Evolutionary conservation across 1,140 invertebrate genomes (phyloP).

Genomic region (Fopius arisanus): DNA sequence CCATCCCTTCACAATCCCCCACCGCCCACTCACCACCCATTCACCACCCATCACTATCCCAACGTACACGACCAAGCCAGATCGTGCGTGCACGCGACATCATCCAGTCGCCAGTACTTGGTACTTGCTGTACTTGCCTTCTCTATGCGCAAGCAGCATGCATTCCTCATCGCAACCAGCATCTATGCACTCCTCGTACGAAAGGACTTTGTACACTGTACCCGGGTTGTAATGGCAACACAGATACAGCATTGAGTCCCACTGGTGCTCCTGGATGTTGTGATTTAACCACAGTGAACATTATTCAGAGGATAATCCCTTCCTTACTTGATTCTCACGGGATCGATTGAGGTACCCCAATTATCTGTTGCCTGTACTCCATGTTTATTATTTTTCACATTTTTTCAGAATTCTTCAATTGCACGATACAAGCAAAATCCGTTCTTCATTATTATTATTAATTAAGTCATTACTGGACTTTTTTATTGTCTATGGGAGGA

Average conservation of each 20-base stretch:
- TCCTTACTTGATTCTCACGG: slow-evolving; percentile 1
- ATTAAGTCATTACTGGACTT: too few species aligned
- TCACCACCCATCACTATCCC: slow-evolving; percentile 25
- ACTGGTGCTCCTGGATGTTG: slow-evolving; percentile 37
- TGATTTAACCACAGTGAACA: slow-evolving; percentile 39
- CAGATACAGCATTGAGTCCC: slow-evolving; percentile 13
- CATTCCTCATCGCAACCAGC: slow-evolving; percentile 6
- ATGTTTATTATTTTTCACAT: too few species aligned
- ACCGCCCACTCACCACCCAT: too few species aligned
- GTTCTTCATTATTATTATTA: too few species aligned
- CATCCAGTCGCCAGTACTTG: background rate
- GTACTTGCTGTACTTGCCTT: background rate
- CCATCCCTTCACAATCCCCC: too few species aligned
- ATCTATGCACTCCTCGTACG: background rate
- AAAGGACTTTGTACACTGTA: slow-evolving; percentile 6
- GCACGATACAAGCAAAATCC: too few species aligned
- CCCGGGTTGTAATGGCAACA: background rate
- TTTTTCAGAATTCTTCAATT: too few species aligned
- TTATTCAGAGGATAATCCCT: slow-evolving; percentile 59
- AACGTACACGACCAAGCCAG: slow-evolving; percentile 34
- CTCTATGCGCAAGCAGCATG: background rate
- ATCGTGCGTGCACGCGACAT: slow-evolving; percentile 36
- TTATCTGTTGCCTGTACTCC: too few species aligned
- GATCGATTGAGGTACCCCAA: background rate
- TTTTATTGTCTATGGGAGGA: too few species aligned